A percentile compares a stretch with the other conserved stretches of the same genome.
Conservation (phyloP, 2,888 invertebrate genomes). For the Pandemis corylana region DNA sequence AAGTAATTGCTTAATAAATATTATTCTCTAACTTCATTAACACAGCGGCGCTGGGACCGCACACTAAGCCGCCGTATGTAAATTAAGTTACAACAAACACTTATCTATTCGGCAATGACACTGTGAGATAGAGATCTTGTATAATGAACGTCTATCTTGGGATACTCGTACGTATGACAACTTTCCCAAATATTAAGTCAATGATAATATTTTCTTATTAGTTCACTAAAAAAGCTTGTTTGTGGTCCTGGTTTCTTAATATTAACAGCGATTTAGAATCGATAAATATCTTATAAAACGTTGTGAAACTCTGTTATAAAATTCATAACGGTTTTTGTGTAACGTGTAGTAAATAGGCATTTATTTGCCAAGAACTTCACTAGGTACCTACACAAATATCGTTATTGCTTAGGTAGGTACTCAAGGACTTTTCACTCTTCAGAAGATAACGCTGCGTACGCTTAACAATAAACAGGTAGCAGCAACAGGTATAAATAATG, state of each 20-base stretch:
- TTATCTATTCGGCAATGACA: slow-evolving; percentile 25
- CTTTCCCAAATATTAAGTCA: neutral
- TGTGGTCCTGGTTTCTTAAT: neutral
- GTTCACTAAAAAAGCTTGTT: neutral
- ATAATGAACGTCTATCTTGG: slow-evolving; percentile 37
- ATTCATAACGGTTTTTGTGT: neutral
- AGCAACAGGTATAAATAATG: neutral
- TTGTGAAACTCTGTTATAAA: neutral
- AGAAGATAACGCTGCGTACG: neutral
- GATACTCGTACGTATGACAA: neutral
- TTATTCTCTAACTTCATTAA: slow-evolving; percentile 65
- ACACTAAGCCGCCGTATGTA: slow-evolving; percentile 54
- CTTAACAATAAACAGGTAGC: neutral
- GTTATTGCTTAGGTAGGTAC: no score
- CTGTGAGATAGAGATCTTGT: slow-evolving; percentile 42
- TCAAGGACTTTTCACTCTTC: neutral
- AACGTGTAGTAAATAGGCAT: neutral
- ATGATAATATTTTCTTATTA: neutral
- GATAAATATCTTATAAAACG: neutral
- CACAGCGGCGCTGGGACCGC: slow-evolving; percentile 55
- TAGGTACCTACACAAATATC: neutral
- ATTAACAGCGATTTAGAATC: neutral
- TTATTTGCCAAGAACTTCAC: neutral
- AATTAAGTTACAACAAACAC: slow-evolving; percentile 44
- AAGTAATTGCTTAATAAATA: slow-evolving; percentile 74